Evolutionary conservation across 2,113 vertebrate species (phyloP).

Genomic region (Lepidothrix coronata): DNA sequence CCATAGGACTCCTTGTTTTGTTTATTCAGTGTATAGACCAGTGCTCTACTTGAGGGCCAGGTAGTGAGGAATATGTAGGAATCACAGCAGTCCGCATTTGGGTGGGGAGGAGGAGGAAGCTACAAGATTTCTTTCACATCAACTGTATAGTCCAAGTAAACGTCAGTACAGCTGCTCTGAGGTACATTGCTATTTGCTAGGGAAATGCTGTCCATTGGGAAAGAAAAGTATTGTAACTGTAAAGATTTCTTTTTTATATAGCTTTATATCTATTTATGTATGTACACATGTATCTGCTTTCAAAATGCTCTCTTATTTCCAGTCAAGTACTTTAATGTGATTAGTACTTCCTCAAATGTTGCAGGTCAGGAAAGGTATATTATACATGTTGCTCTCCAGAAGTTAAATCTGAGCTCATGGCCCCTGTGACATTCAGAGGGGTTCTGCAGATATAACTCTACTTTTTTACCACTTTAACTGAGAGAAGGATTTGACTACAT

Average conservation of each 20-base stretch:
- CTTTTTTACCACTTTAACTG: neutral
- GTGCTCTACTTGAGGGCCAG: neutral
- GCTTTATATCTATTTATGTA: neutral
- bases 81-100: neutral
- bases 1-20: neutral
- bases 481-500: neutral
- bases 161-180: neutral
- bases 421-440: neutral
- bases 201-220: neutral
- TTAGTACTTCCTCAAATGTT: neutral
- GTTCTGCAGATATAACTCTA: neutral
- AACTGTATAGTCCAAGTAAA: neutral
- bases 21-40: neutral
- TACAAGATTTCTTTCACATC: neutral
- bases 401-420: neutral
- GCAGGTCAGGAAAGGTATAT: neutral
- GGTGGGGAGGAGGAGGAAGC: neutral
- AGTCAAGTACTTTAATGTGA: neutral
- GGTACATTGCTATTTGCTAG: neutral
- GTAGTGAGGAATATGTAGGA: neutral
- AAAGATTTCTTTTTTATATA: neutral
- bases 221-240: neutral
- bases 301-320: neutral
- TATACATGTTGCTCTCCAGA: neutral
- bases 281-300: rapidly evolving